Evolutionary conservation across 2,113 vertebrate genomes (phyloP), one percentile per base, ranked within the genome.

Genomic region (Sorex araneus): DNA sequence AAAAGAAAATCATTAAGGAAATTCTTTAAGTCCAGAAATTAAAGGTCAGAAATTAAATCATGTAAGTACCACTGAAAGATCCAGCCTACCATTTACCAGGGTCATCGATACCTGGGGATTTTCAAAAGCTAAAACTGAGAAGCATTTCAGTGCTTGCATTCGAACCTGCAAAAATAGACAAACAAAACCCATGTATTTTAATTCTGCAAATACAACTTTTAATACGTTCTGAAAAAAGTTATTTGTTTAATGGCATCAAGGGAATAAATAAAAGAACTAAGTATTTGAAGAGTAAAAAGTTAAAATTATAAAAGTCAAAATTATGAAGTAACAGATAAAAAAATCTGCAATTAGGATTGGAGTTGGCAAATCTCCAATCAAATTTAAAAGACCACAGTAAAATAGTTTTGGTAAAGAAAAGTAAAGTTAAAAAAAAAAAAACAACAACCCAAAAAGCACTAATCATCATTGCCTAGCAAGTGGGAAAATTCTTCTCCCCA

Each of bases 111-210:
- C 99, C 97, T 99, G 99, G 93, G 99, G 98, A 96, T 99, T 99
- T 98, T 99, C 99, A 96, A 99, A 99, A 89, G 99, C 99, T 97
- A 99, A 97, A 96, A 99, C 99, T 70, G 99, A 99, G 98, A 99
- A 99, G 97, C 99, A 99, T 98, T 99, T 99, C 98, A 99, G 95
- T 27, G 99, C 99, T 97, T 99, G 99, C 99, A 99, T 99, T 96
- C 98, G 99, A 97, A 99, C 99, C 99, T 99, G 32, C 81, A 87
- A 87, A 90, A 92, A 90, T 47, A 94, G 91, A 92, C 23, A 8
- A 87, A 95, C 32, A 92, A 92, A 32, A 88, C 30, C 57, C 25
- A 82, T 57, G 91, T 88, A 92, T 78, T 84, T 92, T 73, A 94
- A 63, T 60, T 82, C 81, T 92, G 36, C 15, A 93, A 94, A 90